Percentiles rank a stretch among this genome's conserved stretches.
Conservation (phyloP, 1,140 invertebrate genomes). For the Drosophila repletoides region DNA sequence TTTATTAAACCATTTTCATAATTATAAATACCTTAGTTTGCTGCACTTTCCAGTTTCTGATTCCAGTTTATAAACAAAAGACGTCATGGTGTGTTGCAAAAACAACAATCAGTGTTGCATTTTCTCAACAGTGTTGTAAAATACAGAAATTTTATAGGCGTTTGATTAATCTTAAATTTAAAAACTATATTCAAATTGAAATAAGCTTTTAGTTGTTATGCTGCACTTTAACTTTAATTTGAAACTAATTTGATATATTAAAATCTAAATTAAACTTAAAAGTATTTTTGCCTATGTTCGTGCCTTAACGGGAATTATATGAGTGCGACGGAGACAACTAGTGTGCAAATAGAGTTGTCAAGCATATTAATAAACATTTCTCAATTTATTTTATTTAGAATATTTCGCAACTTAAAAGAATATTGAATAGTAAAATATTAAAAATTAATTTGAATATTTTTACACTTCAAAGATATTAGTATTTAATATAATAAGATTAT, state of each 20-base stretch:
- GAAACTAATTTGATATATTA: too few species aligned
- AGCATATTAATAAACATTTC: background rate
- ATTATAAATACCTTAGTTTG: too few species aligned
- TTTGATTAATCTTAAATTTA: background rate
- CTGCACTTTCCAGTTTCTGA: too few species aligned
- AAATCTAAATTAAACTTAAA: too few species aligned
- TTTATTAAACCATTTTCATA: too few species aligned
- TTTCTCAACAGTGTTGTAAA: slow-evolving; percentile 1
- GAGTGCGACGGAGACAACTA: slow-evolving; percentile 41
- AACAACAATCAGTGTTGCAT: background rate
- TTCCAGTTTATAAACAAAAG: too few species aligned
- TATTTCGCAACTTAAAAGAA: background rate
- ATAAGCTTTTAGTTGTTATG: background rate
- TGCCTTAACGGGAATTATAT: background rate
- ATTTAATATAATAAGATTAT: too few species aligned
- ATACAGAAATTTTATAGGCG: background rate
- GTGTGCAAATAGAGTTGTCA: slow-evolving; percentile 36
- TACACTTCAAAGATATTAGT: too few species aligned
- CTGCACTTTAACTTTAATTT: too few species aligned
- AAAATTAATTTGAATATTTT: background rate
- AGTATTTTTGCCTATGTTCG: too few species aligned
- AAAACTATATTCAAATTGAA: slow-evolving; percentile 10
- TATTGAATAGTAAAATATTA: background rate
- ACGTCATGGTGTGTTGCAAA: background rate
- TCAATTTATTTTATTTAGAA: background rate